A percentile compares a stretch with the other conserved stretches of the same genome.
Conservation (phyloP, 2,113 vertebrate genomes). For the Merops nubicus region DNA sequence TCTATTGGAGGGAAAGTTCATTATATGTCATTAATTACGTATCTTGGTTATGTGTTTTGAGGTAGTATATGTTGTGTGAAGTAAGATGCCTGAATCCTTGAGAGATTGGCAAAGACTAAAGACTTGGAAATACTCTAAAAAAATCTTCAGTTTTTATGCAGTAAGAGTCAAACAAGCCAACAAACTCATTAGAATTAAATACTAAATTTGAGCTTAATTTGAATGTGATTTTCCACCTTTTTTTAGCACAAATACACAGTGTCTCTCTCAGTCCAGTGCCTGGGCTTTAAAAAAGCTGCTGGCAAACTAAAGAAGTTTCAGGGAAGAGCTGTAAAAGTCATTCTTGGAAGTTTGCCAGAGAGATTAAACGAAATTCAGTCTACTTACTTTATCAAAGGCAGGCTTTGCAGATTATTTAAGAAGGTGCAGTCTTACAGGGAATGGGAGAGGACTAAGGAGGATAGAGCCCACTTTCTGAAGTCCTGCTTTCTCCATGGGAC, state of each 20-base stretch:
- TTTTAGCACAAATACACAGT: not conserved
- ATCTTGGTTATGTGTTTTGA: not conserved
- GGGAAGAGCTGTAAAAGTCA: not conserved
- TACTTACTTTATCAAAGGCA: not conserved
- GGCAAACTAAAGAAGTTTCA: not conserved
- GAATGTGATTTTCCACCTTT: not conserved
- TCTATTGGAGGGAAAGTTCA: not conserved
- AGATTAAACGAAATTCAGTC: not conserved
- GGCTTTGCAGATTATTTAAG: not conserved
- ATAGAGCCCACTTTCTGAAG: not conserved
- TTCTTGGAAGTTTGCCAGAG: not conserved
- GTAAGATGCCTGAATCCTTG: not conserved
- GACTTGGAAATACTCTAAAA: not conserved
- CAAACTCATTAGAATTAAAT: not conserved
- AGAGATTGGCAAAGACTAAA: not conserved
- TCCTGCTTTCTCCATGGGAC: rapidly evolving
- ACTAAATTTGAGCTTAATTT: not conserved
- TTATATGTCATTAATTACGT: not conserved
- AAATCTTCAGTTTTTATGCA: not conserved
- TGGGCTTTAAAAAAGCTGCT: not conserved
- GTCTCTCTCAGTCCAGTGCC: not conserved
- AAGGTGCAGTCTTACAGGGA: not conserved
- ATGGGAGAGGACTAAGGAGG: not conserved
- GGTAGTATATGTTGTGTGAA: not conserved
- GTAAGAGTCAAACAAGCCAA: not conserved